phyloP scores from a whole-genome alignment of 2,113 vertebrate species.

The Ploceus nigricollis region DNA sequence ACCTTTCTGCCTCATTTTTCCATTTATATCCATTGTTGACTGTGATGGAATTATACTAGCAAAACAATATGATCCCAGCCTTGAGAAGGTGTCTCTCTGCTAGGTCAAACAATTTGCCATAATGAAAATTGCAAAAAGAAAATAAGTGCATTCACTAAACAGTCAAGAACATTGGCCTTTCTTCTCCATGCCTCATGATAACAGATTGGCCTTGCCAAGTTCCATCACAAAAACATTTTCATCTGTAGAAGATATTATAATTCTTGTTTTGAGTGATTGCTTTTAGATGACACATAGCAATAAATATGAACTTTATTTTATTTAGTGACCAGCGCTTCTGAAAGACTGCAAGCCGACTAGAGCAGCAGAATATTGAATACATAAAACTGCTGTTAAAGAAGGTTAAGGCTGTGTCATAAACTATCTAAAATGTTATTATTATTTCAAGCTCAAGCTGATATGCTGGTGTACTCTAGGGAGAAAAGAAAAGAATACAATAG shows the following conservation, averaged over 20 bases:
- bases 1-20: slow-evolving; percentile 42
- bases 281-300: slow-evolving; percentile 49
- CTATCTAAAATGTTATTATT: slow-evolving; percentile 52
- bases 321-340: slow-evolving; percentile 44
- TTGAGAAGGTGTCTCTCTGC: slow-evolving; percentile 53
- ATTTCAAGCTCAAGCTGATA: slow-evolving; percentile 21
- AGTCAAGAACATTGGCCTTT: slow-evolving; percentile 39
- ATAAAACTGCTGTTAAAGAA: slow-evolving; percentile 51
- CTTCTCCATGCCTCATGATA: slow-evolving; percentile 15
- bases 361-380: not conserved
- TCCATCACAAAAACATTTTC: slow-evolving; percentile 56
- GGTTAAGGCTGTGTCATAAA: slow-evolving; percentile 57
- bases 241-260: slow-evolving; percentile 53
- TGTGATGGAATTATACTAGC: slow-evolving; percentile 49
- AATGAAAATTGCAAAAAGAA: slow-evolving; percentile 60
- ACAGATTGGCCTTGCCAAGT: slow-evolving; percentile 45
- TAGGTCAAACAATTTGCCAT: slow-evolving; percentile 60
- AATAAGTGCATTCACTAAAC: slow-evolving; percentile 38
- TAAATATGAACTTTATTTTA: slow-evolving; percentile 51
- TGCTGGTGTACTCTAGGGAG: not conserved
- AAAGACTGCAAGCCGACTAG: slow-evolving; percentile 25
- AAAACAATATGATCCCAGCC: slow-evolving; percentile 46
- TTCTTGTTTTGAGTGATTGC: slow-evolving; percentile 61
- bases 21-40: slow-evolving; percentile 4
- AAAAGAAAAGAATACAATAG: not conserved